Evolutionary conservation across 2,888 invertebrate genomes (phyloP).

Genomic region (Nesidiocoris tenuis): DNA sequence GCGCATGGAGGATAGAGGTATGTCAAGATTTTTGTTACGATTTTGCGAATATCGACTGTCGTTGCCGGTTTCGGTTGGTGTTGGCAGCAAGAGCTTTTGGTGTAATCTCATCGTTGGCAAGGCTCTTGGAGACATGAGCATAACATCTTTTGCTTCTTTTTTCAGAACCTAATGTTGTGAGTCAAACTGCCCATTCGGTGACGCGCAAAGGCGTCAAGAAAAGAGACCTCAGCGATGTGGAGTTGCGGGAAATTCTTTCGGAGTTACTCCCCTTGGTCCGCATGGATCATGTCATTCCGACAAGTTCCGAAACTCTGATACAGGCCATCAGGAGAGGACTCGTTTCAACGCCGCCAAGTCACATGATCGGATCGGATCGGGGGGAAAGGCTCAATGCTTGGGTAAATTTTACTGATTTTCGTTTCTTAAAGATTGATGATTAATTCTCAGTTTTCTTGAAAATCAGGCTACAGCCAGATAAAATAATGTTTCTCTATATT

Average conservation of each 20-base stretch:
- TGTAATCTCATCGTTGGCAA: too few species aligned
- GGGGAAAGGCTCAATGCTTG: slow-evolving; percentile 42
- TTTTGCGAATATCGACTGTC: too few species aligned
- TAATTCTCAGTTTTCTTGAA: neutral
- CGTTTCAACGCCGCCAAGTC: slow-evolving; percentile 78
- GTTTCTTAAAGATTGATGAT: too few species aligned
- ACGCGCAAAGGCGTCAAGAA: slow-evolving; percentile 80
- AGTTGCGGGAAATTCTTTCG: slow-evolving; percentile 79
- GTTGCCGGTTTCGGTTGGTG: too few species aligned
- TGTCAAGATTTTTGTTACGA: neutral
- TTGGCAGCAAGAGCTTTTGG: too few species aligned
- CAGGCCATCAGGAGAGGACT: slow-evolving; percentile 71
- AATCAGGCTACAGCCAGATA: too few species aligned
- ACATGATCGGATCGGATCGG: slow-evolving; percentile 67
- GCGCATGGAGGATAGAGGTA: slow-evolving; percentile 78
- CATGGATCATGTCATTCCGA: slow-evolving; percentile 86
- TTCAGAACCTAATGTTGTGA: slow-evolving; percentile 82
- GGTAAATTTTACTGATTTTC: slow-evolving; percentile 13
- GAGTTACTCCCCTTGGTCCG: slow-evolving; percentile 81
- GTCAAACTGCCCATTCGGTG: slow-evolving; percentile 90
- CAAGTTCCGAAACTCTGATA: slow-evolving; percentile 73
- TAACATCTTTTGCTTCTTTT: too few species aligned
- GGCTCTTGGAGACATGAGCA: too few species aligned
- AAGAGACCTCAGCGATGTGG: slow-evolving; percentile 79
- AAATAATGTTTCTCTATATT: too few species aligned